Conservation (phyloP, 2,888 invertebrate genomes). For the Synergus laeviventris region DNA sequence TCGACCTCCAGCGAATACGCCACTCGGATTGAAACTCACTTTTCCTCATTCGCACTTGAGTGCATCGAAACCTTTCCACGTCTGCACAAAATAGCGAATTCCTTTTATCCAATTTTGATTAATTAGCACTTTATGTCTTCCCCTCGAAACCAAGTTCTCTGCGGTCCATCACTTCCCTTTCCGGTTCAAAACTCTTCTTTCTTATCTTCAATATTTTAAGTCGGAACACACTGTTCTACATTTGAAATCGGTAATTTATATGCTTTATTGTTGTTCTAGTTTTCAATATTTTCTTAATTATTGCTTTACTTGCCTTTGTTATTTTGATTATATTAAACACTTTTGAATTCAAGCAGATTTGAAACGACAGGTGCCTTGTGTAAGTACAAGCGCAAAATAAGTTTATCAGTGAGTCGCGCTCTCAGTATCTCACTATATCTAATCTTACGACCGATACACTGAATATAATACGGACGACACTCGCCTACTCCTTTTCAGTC, state of each 20-base stretch:
- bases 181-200: neutral
- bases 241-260: too few relatives aligned
- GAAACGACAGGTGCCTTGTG: neutral
- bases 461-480: conserved; percentile 30
- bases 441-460: conserved; percentile 22
- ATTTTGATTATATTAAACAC: neutral
- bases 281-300: too few relatives aligned
- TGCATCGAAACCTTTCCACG: neutral
- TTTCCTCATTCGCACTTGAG: conserved; percentile 12
- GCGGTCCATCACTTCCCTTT: conserved; percentile 8
- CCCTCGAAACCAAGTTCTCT: neutral
- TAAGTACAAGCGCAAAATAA: conserved; percentile 17
- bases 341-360: neutral
- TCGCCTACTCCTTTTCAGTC: conserved; percentile 21
- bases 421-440: conserved; percentile 12
- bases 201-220: neutral
- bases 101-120: neutral
- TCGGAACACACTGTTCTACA: neutral
- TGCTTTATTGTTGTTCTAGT: too few relatives aligned
- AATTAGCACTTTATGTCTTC: neutral
- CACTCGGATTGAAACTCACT: conserved; percentile 25
- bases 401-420: conserved; percentile 18
- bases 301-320: neutral
- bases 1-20: conserved; percentile 1
- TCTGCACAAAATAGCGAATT: neutral